These are phyloP conservation scores for Perognathus longimembris DNA, from an alignment of 2,113 vertebrate species.

Conservation along the genomic window DNA sequence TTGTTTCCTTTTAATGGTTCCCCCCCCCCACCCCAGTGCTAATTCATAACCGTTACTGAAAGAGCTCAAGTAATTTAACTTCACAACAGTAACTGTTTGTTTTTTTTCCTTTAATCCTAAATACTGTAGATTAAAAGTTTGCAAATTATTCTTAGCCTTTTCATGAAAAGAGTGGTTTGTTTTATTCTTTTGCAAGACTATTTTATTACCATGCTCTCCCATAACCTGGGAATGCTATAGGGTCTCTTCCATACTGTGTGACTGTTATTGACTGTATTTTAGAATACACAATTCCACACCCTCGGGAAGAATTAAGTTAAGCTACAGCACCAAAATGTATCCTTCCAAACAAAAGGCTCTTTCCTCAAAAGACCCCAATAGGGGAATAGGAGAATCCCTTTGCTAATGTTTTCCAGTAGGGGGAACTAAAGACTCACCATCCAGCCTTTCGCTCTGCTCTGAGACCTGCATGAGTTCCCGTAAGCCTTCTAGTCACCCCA, in stretches of 20 bases:
- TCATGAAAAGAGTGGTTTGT: neutral
- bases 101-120: neutral
- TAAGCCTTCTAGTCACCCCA: conserved; percentile 49
- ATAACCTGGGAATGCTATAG: neutral
- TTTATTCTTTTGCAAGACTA: neutral
- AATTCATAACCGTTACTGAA: conserved; percentile 11
- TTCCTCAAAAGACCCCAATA: neutral
- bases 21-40: neutral
- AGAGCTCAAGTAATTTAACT: conserved; percentile 40
- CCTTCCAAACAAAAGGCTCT: conserved; percentile 72
- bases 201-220: conserved; percentile 9
- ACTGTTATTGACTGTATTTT: neutral
- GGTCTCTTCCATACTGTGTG: neutral
- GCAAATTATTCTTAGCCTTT: conserved; percentile 46
- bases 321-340: neutral
- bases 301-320: conserved; percentile 4
- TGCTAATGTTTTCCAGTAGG: conserved; percentile 87
- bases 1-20: neutral
- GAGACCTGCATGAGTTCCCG: conserved; percentile 23
- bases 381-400: neutral
- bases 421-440: conserved; percentile 91
- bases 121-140: conserved; percentile 21
- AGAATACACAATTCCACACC: neutral
- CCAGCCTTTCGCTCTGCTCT: neutral
- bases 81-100: neutral